phyloP scores from a whole-genome alignment of 2,113 vertebrate genomes.

The Lathamus discolor region DNA sequence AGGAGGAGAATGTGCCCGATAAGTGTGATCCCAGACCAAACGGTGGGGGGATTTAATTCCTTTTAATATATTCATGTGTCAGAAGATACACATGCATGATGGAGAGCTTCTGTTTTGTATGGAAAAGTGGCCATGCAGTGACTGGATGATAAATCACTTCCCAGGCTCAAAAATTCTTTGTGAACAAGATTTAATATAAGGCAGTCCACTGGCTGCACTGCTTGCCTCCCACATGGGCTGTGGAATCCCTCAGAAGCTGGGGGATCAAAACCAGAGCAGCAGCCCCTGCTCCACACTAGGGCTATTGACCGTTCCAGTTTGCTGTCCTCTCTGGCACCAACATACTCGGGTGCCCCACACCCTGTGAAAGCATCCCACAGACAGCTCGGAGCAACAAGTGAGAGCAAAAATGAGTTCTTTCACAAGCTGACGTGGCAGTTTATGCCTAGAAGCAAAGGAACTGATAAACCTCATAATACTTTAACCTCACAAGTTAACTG shows the following conservation, averaged over 20 bases:
- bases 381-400: neutral
- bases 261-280: neutral
- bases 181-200: neutral
- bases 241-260: neutral
- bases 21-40: neutral
- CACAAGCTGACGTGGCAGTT: constrained; percentile 42
- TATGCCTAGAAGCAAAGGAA: constrained; percentile 51
- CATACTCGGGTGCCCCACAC: neutral
- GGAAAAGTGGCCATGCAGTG: neutral
- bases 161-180: neutral
- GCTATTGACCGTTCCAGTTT: neutral
- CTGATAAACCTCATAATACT: constrained; percentile 50
- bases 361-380: constrained; percentile 41
- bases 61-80: neutral
- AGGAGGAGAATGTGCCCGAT: neutral
- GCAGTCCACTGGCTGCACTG: neutral
- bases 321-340: neutral
- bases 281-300: neutral
- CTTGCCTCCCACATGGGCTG: neutral
- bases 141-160: neutral
- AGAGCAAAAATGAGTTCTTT: neutral
- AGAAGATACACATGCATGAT: neutral
- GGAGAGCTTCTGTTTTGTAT: neutral
- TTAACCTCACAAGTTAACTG: constrained; percentile 39
- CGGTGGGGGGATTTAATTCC: neutral